Percentiles rank a stretch among this genome's conserved stretches.
phyloP scores from a whole-genome alignment of 2,113 vertebrate genomes.

The Petrocephalus microphthalmus region DNA sequence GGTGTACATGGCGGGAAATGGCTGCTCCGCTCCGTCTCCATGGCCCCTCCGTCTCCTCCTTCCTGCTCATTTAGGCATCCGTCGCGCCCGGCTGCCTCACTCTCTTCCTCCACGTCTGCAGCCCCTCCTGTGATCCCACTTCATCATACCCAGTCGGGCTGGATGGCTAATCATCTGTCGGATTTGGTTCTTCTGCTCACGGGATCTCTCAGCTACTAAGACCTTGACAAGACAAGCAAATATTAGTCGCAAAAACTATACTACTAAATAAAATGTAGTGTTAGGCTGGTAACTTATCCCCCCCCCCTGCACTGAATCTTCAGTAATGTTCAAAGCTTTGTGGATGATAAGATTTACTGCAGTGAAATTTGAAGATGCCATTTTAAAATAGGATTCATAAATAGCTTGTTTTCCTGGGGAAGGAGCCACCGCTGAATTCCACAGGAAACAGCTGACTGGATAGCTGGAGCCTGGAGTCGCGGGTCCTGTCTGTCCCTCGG shows the following conservation, averaged over 20 bases:
- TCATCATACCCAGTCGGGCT: neutral
- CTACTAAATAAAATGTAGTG: neutral
- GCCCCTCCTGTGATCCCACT: neutral
- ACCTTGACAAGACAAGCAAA: neutral
- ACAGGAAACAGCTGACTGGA: conserved; percentile 47
- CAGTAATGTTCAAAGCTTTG: conserved; percentile 31
- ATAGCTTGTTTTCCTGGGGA: conserved; percentile 57
- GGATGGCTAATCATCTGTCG: neutral
- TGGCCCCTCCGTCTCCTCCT: neutral
- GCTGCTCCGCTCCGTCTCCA: neutral
- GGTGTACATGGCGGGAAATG: neutral
- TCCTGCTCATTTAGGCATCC: neutral
- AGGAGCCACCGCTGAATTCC: conserved; percentile 40
- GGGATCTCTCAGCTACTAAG: neutral
- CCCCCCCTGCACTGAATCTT: neutral
- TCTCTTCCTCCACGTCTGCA: neutral
- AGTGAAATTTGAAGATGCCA: conserved; percentile 48
- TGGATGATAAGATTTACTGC: conserved; percentile 32
- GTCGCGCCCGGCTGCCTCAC: neutral
- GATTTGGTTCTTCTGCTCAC: neutral
- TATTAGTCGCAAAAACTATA: neutral
- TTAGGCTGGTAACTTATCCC: neutral
- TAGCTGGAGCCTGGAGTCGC: conserved; percentile 42
- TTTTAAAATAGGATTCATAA: conserved; percentile 50
- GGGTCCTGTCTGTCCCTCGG: conserved; percentile 22